Percentiles rank a stretch among this genome's conserved stretches.
Conservation (phyloP, 2,113 vertebrate species). For the Corythaixoides concolor region DNA sequence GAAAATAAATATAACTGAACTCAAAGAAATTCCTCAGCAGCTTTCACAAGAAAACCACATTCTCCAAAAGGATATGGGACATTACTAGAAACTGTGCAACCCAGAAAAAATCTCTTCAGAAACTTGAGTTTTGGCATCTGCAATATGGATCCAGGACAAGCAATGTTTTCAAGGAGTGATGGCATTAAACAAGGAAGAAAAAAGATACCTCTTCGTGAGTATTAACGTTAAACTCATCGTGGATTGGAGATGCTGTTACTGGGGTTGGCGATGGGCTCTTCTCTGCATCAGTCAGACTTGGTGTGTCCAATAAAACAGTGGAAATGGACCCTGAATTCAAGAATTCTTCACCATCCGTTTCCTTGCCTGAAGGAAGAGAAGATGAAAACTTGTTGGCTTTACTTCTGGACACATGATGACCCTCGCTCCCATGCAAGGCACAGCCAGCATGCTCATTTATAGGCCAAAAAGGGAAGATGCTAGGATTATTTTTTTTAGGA, state of each 20-base stretch:
- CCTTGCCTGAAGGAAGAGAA: slow-evolving; percentile 73
- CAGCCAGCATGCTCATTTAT: fast-evolving
- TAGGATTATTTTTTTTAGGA: neutral
- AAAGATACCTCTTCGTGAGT: slow-evolving; percentile 69
- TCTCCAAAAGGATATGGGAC: neutral
- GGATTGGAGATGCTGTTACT: slow-evolving; percentile 59
- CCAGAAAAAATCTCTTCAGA: neutral
- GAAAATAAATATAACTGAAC: neutral
- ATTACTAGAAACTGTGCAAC: neutral
- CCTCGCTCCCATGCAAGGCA: neutral
- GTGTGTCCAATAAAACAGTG: slow-evolving; percentile 43
- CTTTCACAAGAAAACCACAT: neutral
- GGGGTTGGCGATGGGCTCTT: slow-evolving; percentile 67
- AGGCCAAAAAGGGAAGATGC: neutral
- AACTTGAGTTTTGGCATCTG: neutral
- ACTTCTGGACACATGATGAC: neutral
- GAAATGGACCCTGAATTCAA: slow-evolving; percentile 75
- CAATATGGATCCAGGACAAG: neutral
- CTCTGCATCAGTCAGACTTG: slow-evolving; percentile 75
- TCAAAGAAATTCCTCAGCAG: neutral
- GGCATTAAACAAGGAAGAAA: neutral
- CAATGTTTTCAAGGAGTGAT: neutral
- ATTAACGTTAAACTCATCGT: slow-evolving; percentile 40
- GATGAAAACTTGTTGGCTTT: neutral
- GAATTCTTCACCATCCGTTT: slow-evolving; percentile 80